phyloP scores from a whole-genome alignment of 2,888 invertebrate genomes.

The Tiliacea citrago region DNA sequence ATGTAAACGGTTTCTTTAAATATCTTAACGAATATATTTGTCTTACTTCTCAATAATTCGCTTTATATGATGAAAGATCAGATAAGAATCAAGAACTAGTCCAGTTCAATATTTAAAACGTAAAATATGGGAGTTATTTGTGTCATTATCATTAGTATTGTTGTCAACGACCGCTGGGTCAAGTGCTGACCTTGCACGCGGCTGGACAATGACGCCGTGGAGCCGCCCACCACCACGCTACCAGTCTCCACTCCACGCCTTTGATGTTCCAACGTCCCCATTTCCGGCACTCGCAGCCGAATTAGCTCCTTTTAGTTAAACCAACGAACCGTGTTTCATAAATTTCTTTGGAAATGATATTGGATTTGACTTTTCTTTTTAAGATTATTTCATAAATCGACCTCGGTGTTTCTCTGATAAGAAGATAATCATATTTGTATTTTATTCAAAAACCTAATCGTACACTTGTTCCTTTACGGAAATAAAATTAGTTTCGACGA shows the following conservation, averaged over 20 bases:
- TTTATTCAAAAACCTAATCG: conserved; percentile 2
- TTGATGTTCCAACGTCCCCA: conserved; percentile 53
- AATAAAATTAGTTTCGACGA: conserved; percentile 1
- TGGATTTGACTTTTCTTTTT: background rate
- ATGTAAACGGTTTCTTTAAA: conserved; percentile 5
- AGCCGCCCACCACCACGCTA: conserved; percentile 44
- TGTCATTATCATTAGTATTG: conserved; percentile 27
- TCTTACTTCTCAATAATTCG: background rate
- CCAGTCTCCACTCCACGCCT: conserved; percentile 20
- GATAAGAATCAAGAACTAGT: background rate
- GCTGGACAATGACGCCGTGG: conserved; percentile 49
- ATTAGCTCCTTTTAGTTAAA: conserved; percentile 34
- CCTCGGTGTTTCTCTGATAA: background rate
- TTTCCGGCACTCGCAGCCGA: conserved; percentile 44
- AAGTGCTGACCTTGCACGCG: conserved; percentile 55
- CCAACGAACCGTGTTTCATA: conserved; percentile 20
- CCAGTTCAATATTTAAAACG: conserved; percentile 1
- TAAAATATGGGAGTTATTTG: conserved; percentile 7
- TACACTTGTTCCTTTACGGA: background rate
- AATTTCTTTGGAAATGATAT: conserved; percentile 16
- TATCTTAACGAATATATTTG: background rate
- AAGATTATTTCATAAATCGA: conserved; percentile 2
- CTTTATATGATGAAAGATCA: background rate
- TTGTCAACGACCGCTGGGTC: conserved; percentile 60
- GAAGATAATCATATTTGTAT: conserved; percentile 16